Evolutionary conservation across 2,113 vertebrate species (phyloP).

Genomic region (Columbina picui): DNA sequence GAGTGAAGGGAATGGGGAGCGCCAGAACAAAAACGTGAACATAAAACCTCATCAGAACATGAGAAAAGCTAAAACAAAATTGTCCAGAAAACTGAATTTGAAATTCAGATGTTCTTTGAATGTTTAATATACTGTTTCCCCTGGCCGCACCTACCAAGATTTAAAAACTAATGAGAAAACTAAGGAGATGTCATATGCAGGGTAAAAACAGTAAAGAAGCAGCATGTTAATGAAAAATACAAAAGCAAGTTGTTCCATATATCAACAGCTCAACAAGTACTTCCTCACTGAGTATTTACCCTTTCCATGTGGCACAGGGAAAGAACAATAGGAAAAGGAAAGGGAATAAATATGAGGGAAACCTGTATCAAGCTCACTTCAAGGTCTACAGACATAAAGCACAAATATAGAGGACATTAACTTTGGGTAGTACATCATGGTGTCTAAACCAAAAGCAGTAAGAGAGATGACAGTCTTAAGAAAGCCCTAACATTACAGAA

Average conservation of each 20-base stretch:
- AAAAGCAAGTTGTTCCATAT: neutral
- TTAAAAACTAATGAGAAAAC: neutral
- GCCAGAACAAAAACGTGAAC: neutral
- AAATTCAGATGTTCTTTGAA: neutral
- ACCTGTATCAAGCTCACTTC: neutral
- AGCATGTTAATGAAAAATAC: neutral
- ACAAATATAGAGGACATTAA: neutral
- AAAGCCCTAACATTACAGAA: neutral
- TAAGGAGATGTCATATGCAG: fast-evolving
- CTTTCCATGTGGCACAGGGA: neutral
- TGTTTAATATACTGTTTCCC: neutral
- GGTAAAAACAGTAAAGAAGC: neutral
- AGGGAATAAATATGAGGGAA: neutral
- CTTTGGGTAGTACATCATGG: neutral
- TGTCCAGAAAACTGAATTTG: neutral
- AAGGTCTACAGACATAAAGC: neutral
- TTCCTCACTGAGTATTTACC: neutral
- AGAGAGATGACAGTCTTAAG: neutral
- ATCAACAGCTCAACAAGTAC: neutral
- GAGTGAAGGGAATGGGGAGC: neutral
- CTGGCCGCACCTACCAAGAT: neutral
- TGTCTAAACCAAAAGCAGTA: neutral
- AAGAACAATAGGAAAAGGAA: neutral
- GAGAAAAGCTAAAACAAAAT: neutral
- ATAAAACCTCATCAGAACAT: neutral